Evolutionary conservation across 92 coral and sea anemone species (phyloP).

Genomic region (Isaurus tuberculatus): DNA sequence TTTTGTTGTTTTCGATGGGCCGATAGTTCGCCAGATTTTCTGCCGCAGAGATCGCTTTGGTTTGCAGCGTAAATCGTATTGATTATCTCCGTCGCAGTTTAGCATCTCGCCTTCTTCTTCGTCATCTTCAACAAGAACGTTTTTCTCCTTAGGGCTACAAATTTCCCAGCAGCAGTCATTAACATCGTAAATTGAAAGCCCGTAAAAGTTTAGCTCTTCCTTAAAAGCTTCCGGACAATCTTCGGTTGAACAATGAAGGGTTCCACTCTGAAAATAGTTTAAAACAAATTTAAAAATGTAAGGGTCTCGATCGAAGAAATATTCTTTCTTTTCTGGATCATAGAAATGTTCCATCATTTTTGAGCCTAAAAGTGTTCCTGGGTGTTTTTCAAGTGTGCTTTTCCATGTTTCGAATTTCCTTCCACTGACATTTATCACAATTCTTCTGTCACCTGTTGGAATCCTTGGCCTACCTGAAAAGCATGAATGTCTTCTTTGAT

Average conservation of each 20-base stretch:
- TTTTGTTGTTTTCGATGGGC: conserved; percentile 86
- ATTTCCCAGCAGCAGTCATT: conserved; percentile 93
- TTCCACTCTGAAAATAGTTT: conserved; percentile 91
- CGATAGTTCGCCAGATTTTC: conserved; percentile 89
- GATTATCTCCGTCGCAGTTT: conserved; percentile 58
- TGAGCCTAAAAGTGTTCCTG: conserved; percentile 88
- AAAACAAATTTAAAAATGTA: conserved; percentile 91
- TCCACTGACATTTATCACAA: conserved; percentile 91
- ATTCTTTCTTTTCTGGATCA: conserved; percentile 82
- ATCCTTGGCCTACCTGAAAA: conserved; percentile 24
- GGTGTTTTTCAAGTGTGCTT: conserved; percentile 80
- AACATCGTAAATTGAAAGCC: conserved; percentile 90
- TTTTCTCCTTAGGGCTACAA: conserved; percentile 77
- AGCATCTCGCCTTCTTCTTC: conserved; percentile 72
- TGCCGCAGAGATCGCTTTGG: conserved; percentile 79
- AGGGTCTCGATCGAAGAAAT: conserved; percentile 94
- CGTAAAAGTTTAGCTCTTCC: conserved; percentile 93
- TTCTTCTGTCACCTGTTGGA: conserved; percentile 64
- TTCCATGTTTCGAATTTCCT: conserved; percentile 92
- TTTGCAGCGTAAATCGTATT: conserved; percentile 70
- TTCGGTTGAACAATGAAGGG: conserved; percentile 89
- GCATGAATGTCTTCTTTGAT: background rate
- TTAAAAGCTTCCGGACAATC: conserved; percentile 95
- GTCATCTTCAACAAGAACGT: conserved; percentile 71
- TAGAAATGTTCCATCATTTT: conserved; percentile 82